Evolutionary conservation across 2,797 vertebrate genomes (phyloP).

Genomic region (Pseudochirops cupreus): DNA sequence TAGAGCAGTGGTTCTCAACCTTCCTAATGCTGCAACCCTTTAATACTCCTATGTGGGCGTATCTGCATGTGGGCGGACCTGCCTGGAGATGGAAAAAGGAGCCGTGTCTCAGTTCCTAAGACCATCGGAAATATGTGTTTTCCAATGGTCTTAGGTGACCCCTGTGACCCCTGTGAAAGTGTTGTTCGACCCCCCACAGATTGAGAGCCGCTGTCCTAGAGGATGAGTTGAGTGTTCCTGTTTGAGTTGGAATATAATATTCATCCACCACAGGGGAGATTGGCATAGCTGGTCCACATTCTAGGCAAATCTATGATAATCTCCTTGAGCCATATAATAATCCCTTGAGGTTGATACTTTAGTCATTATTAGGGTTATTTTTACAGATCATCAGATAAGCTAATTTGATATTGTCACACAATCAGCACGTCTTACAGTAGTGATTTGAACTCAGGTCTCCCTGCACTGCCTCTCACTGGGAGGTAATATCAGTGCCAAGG

Average conservation of each 20-base stretch:
- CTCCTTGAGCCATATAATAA: background rate
- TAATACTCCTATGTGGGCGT: no score
- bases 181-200: no score
- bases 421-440: background rate
- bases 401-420: background rate
- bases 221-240: background rate
- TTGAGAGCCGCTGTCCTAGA: background rate
- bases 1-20: background rate
- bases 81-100: no score
- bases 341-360: background rate
- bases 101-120: no score
- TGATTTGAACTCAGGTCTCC: background rate
- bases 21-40: no score
- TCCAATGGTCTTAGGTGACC: no score
- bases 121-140: no score
- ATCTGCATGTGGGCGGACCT: no score
- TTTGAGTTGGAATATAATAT: background rate
- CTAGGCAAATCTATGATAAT: background rate
- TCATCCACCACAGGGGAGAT: background rate
- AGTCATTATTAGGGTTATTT: background rate
- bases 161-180: no score
- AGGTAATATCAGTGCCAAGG: background rate
- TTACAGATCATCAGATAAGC: background rate
- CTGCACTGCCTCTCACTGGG: background rate
- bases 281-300: background rate